phyloP scores from a whole-genome alignment of 2,797 vertebrate genomes.

The Sus cebifrons region DNA sequence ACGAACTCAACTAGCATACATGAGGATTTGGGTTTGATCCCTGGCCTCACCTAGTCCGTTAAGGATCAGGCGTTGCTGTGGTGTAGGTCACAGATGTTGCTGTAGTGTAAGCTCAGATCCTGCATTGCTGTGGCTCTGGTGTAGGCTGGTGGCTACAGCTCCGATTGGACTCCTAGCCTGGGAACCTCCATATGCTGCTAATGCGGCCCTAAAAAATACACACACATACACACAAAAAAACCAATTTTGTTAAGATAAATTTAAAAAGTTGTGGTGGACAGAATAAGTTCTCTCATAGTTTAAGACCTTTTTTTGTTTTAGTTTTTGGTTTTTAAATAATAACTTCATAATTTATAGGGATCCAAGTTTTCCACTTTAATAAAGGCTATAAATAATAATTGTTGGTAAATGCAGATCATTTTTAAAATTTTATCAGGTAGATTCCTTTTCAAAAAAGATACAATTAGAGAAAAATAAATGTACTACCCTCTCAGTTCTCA shows the following conservation, averaged over 20 bases:
- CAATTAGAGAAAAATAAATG: neutral
- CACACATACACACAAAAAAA: neutral
- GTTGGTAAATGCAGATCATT: neutral
- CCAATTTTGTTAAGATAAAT: neutral
- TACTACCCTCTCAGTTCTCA: neutral
- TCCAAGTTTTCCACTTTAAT: constrained; percentile 1
- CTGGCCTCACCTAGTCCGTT: no score
- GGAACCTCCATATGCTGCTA: no score
- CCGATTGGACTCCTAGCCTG: no score
- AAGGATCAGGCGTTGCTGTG: no score
- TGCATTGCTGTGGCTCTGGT: no score
- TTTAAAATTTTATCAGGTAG: neutral
- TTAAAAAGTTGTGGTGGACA: neutral
- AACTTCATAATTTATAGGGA: neutral
- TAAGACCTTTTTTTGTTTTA: neutral
- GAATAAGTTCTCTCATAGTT: neutral
- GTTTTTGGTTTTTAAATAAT: neutral
- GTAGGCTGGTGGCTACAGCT: no score
- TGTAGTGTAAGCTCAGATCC: no score
- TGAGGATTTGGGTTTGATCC: no score
- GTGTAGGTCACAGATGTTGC: no score
- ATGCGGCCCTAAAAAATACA: no score
- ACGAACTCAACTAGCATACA: no score
- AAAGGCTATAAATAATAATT: neutral
- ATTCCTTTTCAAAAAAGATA: neutral